Percentiles rank a stretch among this genome's conserved stretches.
phyloP scores from a whole-genome alignment of 2,888 invertebrate genomes.

The Nesidiocoris tenuis region DNA sequence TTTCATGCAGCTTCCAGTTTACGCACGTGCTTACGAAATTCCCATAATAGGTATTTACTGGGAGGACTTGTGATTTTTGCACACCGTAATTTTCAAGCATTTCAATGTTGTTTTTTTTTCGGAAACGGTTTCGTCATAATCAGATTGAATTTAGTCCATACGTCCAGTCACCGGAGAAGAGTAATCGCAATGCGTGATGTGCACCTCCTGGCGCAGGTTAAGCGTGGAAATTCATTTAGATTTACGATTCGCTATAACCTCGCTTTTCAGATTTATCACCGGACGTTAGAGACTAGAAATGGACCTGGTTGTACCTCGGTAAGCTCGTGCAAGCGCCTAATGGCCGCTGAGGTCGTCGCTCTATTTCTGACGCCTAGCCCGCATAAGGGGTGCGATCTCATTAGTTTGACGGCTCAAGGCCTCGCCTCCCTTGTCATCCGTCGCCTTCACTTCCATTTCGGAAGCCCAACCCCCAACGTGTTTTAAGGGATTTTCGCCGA shows the following conservation, averaged over 20 bases:
- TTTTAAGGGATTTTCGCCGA: background rate
- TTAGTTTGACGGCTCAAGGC: conserved; percentile 31
- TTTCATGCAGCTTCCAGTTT: background rate
- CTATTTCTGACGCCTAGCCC: conserved; percentile 25
- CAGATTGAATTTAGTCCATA: too few species aligned
- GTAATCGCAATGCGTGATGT: too few species aligned
- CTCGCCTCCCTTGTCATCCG: background rate
- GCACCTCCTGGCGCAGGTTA: too few species aligned
- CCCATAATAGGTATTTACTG: too few species aligned
- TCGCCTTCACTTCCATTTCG: background rate
- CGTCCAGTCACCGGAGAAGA: too few species aligned
- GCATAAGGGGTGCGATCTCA: conserved; percentile 17
- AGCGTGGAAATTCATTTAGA: background rate
- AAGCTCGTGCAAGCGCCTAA: conserved; percentile 26
- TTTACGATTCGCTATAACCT: background rate
- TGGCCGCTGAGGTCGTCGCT: conserved; percentile 21
- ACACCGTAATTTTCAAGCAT: too few species aligned
- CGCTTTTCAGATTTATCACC: background rate
- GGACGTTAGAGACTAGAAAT: background rate
- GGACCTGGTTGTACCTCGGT: background rate
- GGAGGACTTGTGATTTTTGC: too few species aligned
- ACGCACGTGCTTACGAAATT: background rate
- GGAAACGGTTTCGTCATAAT: too few species aligned
- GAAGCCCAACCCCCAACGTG: background rate
- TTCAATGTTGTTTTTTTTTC: too few species aligned